phyloP scores from a whole-genome alignment of 1,140 invertebrate species.

The Drosophila pachea region DNA sequence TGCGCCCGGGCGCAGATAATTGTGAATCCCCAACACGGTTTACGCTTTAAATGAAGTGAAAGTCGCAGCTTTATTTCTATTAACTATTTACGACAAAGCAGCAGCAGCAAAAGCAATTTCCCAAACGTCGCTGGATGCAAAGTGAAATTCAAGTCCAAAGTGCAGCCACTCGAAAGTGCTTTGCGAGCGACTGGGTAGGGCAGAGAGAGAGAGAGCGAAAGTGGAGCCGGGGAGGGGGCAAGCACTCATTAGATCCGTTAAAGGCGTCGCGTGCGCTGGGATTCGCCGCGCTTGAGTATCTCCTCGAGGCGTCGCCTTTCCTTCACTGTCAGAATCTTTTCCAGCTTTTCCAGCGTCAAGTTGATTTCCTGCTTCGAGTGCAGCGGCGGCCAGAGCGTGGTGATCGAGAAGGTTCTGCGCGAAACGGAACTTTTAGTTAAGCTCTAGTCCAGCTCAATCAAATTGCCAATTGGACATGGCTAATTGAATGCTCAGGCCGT shows the following conservation, averaged over 20 bases:
- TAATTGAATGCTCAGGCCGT: slow-evolving; percentile 21
- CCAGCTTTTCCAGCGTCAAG: slow-evolving; percentile 71
- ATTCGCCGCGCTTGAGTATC: slow-evolving; percentile 69
- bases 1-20: slow-evolving; percentile 15
- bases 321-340: slow-evolving; percentile 69
- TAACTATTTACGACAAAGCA: slow-evolving; percentile 64
- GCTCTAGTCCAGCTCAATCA: background rate
- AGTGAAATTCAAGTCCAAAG: slow-evolving; percentile 64
- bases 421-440: background rate
- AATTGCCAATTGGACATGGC: slow-evolving; percentile 13
- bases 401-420: slow-evolving; percentile 71
- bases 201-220: background rate
- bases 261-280: slow-evolving; percentile 52
- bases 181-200: background rate
- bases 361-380: slow-evolving; percentile 77
- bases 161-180: slow-evolving; percentile 24
- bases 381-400: slow-evolving; percentile 72
- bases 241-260: slow-evolving; percentile 22
- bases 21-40: slow-evolving; percentile 36
- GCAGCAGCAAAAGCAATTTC: slow-evolving; percentile 43
- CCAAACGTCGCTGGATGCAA: slow-evolving; percentile 23
- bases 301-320: slow-evolving; percentile 76
- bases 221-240: too few species aligned
- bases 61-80: slow-evolving; percentile 69
- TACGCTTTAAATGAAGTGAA: slow-evolving; percentile 63